phyloP scores from a whole-genome alignment of 2,113 vertebrate species.

The Lathamus discolor region DNA sequence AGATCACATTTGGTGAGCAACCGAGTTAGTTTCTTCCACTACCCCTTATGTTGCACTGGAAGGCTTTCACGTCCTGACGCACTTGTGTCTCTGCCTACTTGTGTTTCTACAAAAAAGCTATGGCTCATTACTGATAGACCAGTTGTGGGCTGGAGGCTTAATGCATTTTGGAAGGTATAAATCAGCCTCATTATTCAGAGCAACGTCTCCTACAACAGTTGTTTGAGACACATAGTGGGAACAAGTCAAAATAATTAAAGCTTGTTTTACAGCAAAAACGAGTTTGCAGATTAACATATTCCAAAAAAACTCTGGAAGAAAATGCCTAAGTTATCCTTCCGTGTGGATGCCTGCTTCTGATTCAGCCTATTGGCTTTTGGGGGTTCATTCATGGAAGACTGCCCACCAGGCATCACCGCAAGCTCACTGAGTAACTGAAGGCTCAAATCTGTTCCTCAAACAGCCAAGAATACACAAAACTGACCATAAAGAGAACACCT shows the following conservation, averaged over 20 bases:
- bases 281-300: constrained; percentile 12
- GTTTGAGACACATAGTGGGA: constrained; percentile 22
- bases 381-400: not conserved
- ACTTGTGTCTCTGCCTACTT: constrained; percentile 13
- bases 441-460: not conserved
- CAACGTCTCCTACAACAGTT: not conserved
- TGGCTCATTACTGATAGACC: not conserved
- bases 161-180: not conserved
- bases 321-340: not conserved
- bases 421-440: not conserved
- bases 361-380: not conserved
- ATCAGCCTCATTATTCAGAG: not conserved
- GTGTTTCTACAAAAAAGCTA: not conserved
- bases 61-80: constrained; percentile 10
- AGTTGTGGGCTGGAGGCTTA: not conserved
- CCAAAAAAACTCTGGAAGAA: not conserved
- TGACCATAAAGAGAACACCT: not conserved
- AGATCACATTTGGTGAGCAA: constrained; percentile 27
- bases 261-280: constrained; percentile 29
- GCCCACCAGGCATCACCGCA: fast-evolving
- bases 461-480: not conserved
- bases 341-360: not conserved
- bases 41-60: not conserved
- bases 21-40: not conserved
- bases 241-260: constrained; percentile 29